A percentile compares a stretch with the other conserved stretches of the same genome.
These are phyloP conservation scores for Sturnus vulgaris DNA, from an alignment of 2,113 vertebrate genomes.

Conservation along the genomic window DNA sequence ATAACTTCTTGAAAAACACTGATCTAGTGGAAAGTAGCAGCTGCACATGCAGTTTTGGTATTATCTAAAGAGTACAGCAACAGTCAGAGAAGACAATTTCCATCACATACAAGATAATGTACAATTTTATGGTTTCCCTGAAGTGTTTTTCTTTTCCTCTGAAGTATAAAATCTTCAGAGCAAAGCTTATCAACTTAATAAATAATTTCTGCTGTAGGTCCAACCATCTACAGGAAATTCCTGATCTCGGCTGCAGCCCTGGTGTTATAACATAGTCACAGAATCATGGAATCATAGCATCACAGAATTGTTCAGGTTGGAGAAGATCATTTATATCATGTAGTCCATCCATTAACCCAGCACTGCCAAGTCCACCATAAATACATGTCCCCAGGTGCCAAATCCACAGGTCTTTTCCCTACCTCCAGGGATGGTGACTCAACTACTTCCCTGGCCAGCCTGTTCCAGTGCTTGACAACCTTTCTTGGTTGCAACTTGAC, in stretches of 20 bases:
- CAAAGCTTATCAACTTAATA: background rate
- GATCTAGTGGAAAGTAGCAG: conserved; percentile 26
- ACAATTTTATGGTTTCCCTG: background rate
- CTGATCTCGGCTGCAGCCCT: background rate
- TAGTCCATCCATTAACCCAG: background rate
- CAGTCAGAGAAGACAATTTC: background rate
- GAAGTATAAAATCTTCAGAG: background rate
- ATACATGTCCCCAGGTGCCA: background rate
- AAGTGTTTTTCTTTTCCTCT: background rate
- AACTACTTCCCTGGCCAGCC: background rate
- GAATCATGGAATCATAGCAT: background rate
- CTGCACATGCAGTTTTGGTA: background rate
- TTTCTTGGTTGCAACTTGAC: background rate
- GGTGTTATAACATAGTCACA: background rate
- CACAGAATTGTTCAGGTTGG: background rate
- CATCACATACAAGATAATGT: background rate
- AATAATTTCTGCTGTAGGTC: background rate
- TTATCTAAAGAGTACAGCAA: background rate
- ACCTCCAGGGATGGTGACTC: too few relatives aligned
- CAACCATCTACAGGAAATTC: background rate
- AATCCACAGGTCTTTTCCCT: background rate
- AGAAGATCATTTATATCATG: background rate
- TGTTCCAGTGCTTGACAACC: background rate
- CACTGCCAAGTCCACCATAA: background rate
- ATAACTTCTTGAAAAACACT: conserved; percentile 6